Percentiles rank a stretch among this genome's conserved stretches.
Conservation (phyloP, 2,888 invertebrate species). For the Agrotis clavis region DNA sequence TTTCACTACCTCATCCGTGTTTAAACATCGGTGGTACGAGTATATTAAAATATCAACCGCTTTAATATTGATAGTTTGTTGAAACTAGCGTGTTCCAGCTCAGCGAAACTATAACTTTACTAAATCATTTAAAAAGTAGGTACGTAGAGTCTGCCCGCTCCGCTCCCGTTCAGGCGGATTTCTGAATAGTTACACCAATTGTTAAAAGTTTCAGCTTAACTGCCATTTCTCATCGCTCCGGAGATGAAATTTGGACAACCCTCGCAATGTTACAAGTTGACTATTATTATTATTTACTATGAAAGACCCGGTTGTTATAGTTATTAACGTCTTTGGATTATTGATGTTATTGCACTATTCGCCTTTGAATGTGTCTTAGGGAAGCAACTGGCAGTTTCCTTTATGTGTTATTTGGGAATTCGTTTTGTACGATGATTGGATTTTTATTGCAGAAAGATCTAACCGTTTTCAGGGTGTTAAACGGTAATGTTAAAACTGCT, state of each 20-base stretch:
- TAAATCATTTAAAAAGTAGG: slow-evolving; percentile 68
- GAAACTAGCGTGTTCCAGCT: slow-evolving; percentile 40
- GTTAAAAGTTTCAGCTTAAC: slow-evolving; percentile 70
- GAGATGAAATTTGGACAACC: slow-evolving; percentile 71
- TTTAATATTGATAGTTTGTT: slow-evolving; percentile 56
- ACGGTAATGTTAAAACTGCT: neutral
- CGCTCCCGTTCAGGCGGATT: slow-evolving; percentile 53
- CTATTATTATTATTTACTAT: slow-evolving; percentile 68
- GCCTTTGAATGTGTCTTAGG: slow-evolving; percentile 15
- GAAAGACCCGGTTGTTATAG: slow-evolving; percentile 51
- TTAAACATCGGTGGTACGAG: slow-evolving; percentile 4
- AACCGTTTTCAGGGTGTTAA: neutral
- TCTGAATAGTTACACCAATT: slow-evolving; percentile 69
- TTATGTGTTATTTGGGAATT: neutral
- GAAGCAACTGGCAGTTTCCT: slow-evolving; percentile 20
- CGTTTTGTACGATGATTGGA: neutral
- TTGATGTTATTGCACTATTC: slow-evolving; percentile 52
- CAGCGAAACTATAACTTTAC: slow-evolving; percentile 57
- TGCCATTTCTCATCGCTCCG: slow-evolving; percentile 70
- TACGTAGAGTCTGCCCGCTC: slow-evolving; percentile 44
- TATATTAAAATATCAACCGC: slow-evolving; percentile 42
- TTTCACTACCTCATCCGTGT: slow-evolving; percentile 8
- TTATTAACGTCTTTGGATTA: slow-evolving; percentile 55
- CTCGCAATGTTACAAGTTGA: slow-evolving; percentile 63
- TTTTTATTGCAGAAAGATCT: neutral